These are phyloP conservation scores for Pholis gunnellus DNA, from an alignment of 2,113 vertebrate species.

Conservation along the genomic window DNA sequence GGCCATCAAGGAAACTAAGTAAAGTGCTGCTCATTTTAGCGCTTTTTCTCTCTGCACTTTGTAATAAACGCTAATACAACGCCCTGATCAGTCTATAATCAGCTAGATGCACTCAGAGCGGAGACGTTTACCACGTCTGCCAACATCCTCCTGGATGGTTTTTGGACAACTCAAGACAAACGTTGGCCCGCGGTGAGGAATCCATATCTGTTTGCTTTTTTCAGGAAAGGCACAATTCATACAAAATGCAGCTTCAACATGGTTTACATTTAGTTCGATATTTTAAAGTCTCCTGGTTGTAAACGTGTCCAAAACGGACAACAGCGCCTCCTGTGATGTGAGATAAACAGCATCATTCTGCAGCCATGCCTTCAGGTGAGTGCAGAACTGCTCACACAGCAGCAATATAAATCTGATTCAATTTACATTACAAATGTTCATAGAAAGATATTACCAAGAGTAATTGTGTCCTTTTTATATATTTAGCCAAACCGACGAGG, in stretches of 20 bases:
- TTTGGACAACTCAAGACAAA: not conserved
- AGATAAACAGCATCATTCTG: not conserved
- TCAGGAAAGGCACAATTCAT: not conserved
- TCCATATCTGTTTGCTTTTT: too few species aligned
- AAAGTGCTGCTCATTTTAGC: slow-evolving; percentile 11
- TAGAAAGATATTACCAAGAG: not conserved
- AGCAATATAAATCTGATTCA: not conserved
- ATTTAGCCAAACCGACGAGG: not conserved
- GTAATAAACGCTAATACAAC: slow-evolving; percentile 11
- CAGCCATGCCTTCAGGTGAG: not conserved
- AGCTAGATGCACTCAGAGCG: not conserved
- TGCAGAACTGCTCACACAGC: not conserved
- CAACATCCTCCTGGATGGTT: not conserved
- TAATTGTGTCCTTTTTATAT: slow-evolving; percentile 8
- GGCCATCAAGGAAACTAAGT: not conserved
- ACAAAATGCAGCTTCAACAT: not conserved
- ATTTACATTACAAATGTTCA: slow-evolving; percentile 17
- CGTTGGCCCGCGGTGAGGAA: not conserved
- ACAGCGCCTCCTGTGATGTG: not conserved
- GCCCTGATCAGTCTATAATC: slow-evolving; percentile 8
- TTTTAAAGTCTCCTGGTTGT: not conserved
- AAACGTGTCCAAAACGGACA: not conserved
- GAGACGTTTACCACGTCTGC: slow-evolving; percentile 13
- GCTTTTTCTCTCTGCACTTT: not conserved
- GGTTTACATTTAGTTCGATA: not conserved